These are phyloP conservation scores for Tinea semifulvella DNA, from an alignment of 2,888 invertebrate genomes.

Conservation along the genomic window DNA sequence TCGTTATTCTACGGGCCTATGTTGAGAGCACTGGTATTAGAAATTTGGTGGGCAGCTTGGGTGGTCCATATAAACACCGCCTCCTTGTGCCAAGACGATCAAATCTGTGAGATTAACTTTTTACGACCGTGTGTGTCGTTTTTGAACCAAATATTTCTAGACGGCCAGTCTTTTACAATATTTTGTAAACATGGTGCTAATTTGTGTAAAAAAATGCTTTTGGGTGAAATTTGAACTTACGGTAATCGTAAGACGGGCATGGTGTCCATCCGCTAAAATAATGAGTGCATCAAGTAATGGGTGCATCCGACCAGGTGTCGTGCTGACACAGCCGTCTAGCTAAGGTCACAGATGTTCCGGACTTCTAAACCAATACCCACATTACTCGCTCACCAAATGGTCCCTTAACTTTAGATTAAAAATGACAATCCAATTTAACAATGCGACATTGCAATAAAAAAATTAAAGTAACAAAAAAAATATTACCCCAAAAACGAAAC, in stretches of 20 bases:
- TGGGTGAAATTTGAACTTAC: constrained; percentile 1
- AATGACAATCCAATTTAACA: constrained; percentile 33
- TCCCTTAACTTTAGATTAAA: neutral
- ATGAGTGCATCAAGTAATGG: neutral
- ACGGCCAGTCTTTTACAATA: neutral
- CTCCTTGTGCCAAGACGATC: constrained; percentile 25
- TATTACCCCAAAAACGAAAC: constrained; percentile 49
- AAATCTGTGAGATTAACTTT: constrained; percentile 16
- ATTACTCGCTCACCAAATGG: constrained; percentile 4
- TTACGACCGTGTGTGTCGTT: constrained; percentile 13
- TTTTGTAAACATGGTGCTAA: neutral
- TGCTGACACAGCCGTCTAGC: neutral
- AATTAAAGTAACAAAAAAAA: constrained; percentile 21
- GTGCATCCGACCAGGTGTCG: constrained; percentile 13
- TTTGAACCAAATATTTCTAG: constrained; percentile 11
- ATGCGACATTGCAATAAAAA: constrained; percentile 24
- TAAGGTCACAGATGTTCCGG: constrained; percentile 13
- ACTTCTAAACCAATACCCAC: constrained; percentile 56
- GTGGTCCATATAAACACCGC: constrained; percentile 11
- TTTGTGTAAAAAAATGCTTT: neutral
- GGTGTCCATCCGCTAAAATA: neutral
- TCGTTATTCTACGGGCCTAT: neutral
- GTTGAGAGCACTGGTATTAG: neutral
- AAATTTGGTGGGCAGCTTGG: constrained; percentile 3
- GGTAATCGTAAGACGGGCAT: constrained; percentile 1